Evolutionary conservation across 2,113 vertebrate genomes (phyloP).

Genomic region (Serilophus lunatus): DNA sequence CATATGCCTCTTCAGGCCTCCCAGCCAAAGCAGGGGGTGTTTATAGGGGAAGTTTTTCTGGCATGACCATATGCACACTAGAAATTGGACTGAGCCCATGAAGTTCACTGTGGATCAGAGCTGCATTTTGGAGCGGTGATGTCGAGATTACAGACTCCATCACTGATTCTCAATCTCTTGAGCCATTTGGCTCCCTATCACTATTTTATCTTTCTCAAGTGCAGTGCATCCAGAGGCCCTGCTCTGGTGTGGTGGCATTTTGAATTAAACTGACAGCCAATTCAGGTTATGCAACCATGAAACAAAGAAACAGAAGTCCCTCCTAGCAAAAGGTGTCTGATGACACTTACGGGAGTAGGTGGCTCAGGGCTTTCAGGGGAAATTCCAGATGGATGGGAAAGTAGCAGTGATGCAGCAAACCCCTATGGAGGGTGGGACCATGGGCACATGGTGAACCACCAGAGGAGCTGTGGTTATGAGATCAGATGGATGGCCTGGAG

Average conservation of each 20-base stretch:
- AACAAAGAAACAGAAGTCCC: neutral
- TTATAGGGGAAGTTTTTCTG: neutral
- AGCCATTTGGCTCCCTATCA: constrained; percentile 14
- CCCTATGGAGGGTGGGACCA: neutral
- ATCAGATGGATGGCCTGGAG: neutral
- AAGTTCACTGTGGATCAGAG: neutral
- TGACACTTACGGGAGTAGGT: constrained; percentile 8
- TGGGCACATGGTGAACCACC: neutral
- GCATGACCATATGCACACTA: accelerated
- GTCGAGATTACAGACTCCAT: neutral
- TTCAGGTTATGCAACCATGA: neutral
- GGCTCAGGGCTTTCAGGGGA: neutral
- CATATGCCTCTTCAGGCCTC: neutral
- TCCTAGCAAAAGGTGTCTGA: constrained; percentile 1
- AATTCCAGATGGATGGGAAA: constrained; percentile 52
- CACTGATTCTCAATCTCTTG: neutral
- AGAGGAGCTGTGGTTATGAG: constrained; percentile 46
- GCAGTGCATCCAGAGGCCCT: neutral
- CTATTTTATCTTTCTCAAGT: neutral
- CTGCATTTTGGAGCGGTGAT: neutral
- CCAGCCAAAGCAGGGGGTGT: neutral
- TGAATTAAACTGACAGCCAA: neutral
- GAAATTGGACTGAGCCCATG: neutral
- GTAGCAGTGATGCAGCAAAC: neutral
- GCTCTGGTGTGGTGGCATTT: neutral